Percentiles rank a stretch among this genome's conserved stretches.
phyloP scores from a whole-genome alignment of 2,113 vertebrate genomes.

The Saguinus imperator region DNA sequence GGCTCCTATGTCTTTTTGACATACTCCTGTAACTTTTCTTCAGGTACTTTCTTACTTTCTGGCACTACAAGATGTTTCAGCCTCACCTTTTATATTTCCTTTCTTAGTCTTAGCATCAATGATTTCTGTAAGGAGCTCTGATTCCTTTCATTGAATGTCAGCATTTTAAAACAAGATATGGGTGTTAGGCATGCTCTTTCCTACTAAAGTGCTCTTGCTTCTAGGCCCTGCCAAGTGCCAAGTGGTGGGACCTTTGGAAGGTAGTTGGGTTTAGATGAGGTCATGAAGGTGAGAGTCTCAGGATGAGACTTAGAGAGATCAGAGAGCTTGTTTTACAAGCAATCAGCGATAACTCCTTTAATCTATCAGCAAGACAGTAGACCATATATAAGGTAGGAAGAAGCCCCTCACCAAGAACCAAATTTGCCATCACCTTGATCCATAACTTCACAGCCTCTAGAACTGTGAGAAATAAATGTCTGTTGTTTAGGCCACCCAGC shows the following conservation, averaged over 20 bases:
- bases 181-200: background rate
- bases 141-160: background rate
- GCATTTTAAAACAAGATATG: background rate
- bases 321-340: background rate
- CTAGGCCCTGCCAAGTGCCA: background rate
- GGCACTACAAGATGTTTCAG: background rate
- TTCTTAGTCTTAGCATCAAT: background rate
- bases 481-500: background rate
- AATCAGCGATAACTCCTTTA: background rate
- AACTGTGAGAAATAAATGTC: background rate
- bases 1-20: background rate
- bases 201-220: background rate
- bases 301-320: background rate
- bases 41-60: background rate
- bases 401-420: background rate
- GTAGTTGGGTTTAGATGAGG: background rate
- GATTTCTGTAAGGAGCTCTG: background rate
- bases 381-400: background rate
- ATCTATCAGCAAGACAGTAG: background rate
- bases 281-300: background rate
- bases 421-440: background rate
- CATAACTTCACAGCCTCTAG: background rate
- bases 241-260: too few relatives aligned
- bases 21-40: background rate
- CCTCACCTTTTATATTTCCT: background rate